A percentile compares a stretch with the other conserved stretches of the same genome.
Conservation (phyloP, 2,797 vertebrate genomes). For the Mionectes olivaceus region DNA sequence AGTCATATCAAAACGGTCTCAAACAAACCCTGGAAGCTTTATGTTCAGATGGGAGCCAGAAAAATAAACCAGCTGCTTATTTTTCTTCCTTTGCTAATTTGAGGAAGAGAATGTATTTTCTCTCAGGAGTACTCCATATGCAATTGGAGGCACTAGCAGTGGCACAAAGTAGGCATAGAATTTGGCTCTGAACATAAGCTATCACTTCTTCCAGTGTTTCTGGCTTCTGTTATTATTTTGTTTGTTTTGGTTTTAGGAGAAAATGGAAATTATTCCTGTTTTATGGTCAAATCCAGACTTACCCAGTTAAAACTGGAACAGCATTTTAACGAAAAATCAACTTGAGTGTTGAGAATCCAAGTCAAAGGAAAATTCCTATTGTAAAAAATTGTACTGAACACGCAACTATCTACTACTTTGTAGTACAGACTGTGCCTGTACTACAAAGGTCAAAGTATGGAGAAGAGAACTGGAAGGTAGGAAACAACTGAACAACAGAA, state of each 20-base stretch:
- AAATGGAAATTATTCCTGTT: neutral
- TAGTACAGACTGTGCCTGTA: neutral
- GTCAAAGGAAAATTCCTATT: neutral
- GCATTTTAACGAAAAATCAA: neutral
- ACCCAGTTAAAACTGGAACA: neutral
- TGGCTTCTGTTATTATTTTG: neutral
- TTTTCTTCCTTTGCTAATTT: neutral
- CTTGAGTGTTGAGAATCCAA: neutral
- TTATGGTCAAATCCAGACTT: neutral
- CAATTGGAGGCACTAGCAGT: neutral
- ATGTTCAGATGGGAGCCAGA: neutral
- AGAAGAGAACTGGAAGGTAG: neutral
- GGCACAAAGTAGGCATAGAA: neutral
- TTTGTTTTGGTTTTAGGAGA: neutral
- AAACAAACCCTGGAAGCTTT: neutral
- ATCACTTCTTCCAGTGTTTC: neutral
- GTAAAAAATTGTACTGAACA: neutral
- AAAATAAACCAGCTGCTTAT: neutral
- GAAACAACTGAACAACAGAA: neutral
- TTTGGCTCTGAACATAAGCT: neutral
- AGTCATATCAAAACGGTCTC: neutral
- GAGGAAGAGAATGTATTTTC: constrained; percentile 1
- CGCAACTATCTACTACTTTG: neutral
- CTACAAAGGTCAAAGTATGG: neutral
- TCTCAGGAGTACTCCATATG: neutral